A percentile compares a stretch with the other conserved stretches of the same genome.
These are phyloP conservation scores for Gouania willdenowi DNA, from an alignment of 2,797 vertebrate genomes.

Conservation along the genomic window DNA sequence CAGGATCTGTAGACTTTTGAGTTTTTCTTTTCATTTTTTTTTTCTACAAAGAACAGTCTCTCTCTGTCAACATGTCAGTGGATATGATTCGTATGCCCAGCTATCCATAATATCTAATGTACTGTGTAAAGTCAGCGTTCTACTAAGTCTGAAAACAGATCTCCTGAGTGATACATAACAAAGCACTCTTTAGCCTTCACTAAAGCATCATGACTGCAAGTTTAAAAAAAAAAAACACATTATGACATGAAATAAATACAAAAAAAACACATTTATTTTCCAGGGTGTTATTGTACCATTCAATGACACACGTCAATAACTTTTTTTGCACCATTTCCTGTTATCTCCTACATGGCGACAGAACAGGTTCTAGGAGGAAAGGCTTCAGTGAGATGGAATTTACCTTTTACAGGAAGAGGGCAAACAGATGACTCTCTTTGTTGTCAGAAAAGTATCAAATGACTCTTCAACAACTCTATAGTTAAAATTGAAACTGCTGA, in stretches of 20 bases:
- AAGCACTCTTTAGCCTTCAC: conserved; percentile 1
- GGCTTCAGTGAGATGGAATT: conserved; percentile 26
- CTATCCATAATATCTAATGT: conserved; percentile 38
- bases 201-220: not conserved
- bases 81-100: conserved; percentile 23
- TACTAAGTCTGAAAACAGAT: conserved; percentile 38
- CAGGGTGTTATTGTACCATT: conserved; percentile 37
- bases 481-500: too few relatives aligned
- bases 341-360: conserved; percentile 16
- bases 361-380: conserved; percentile 38
- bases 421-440: conserved; percentile 39
- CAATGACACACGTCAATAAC: conserved; percentile 23
- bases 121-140: conserved; percentile 38
- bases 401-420: conserved; percentile 46
- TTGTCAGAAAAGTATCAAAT: conserved; percentile 42
- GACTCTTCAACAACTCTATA: too few relatives aligned
- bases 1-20: too few relatives aligned
- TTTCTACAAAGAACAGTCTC: too few relatives aligned
- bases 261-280: conserved; percentile 18
- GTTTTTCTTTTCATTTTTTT: too few relatives aligned
- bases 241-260: too few relatives aligned
- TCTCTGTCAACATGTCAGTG: conserved; percentile 28
- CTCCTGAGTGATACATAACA: conserved; percentile 24
- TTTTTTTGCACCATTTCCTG: conserved; percentile 18
- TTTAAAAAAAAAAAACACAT: conserved; percentile 12